Base-by-base conservation (phyloP, 2,888 invertebrate species). In the Andrena haemorrhoa region DNA sequence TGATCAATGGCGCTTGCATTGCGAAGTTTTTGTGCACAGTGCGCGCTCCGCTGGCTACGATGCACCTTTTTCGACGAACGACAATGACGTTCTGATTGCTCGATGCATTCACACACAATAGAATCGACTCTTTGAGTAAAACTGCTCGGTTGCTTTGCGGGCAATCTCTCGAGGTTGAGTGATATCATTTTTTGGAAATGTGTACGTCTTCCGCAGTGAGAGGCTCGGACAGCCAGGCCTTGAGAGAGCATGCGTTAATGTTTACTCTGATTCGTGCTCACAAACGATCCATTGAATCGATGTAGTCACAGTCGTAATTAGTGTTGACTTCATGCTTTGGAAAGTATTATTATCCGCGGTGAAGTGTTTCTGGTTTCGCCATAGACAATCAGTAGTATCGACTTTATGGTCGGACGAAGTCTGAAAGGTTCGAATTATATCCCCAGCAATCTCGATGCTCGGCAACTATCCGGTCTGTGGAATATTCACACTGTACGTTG, bases 191-290 rank as follows among this genome's bases (percentile, higher is more conserved):
- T 79, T 79, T 26, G 53, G 51, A 58, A 69, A 51, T 56, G 16
- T 16, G 41, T 41, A 51, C 68, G 66, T 20, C 0, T 20, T 16
- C 33, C 29, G 26, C n/a, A 33, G 26, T 26, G 63, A 41, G 31
- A 53, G 20, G 2, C 49, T 41, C 20, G 20, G 51, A 12, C 58
- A 60, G 61, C 69, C 71, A 71, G 68, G 68, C 75, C 77, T 86
- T 83, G 80, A 74, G 26, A 63, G 68, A 71, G 35, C 73, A 79
- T 68, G 61, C 78, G 68, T 75, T 66, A 73, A 80, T 81, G 61
- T 86, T 88, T 85, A 81, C 66, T 72, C 78, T 71, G 88, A 77
- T 80, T 74, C 70, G 70, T 63, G 63, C 29, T 61, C 51, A 56
- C 41, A 68, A 82, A 80, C 75, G 72, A 78, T 60, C 33, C 56